Conservation (phyloP, 2,113 vertebrate species). For the Tetrax tetrax region DNA sequence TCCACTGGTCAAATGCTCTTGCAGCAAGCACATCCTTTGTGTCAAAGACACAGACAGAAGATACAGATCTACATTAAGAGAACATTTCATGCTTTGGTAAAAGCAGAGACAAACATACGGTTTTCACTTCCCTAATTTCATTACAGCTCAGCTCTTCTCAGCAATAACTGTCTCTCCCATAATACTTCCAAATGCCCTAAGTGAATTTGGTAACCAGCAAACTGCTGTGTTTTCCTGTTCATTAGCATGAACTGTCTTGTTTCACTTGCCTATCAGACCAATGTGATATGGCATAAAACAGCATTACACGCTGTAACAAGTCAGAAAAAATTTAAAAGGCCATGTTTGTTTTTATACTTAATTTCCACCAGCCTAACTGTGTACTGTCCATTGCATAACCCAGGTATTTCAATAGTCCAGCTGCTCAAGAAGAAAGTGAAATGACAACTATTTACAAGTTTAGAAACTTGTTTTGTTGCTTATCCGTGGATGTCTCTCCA, state of each 20-base stretch:
- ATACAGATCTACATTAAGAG: not conserved
- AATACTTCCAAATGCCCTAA: conserved; percentile 36
- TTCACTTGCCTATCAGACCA: not conserved
- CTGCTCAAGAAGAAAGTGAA: not conserved
- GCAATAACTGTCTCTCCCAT: conserved; percentile 38
- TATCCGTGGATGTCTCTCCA: not conserved
- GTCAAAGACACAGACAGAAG: not conserved
- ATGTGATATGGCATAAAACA: conserved; percentile 9
- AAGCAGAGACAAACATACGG: conserved; percentile 43
- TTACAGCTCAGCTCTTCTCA: conserved; percentile 27
- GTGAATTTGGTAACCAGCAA: conserved; percentile 18
- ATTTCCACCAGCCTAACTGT: conserved; percentile 5
- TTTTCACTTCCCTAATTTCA: conserved; percentile 49
- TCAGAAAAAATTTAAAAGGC: conserved; percentile 35
- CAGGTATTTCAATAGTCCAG: conserved; percentile 28
- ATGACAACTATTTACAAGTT: not conserved
- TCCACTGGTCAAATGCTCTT: not conserved
- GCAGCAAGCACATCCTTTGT: not conserved
- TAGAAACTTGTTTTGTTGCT: not conserved
- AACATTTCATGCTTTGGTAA: conserved; percentile 18
- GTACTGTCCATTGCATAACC: conserved; percentile 19
- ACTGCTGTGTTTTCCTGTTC: conserved; percentile 23
- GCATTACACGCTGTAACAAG: not conserved
- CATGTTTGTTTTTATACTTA: conserved; percentile 19
- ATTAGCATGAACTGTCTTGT: conserved; percentile 31